Evolutionary conservation across 2,113 vertebrate species (phyloP), one percentile per base, ranked within the genome.

Genomic region (Menura novaehollandiae): DNA sequence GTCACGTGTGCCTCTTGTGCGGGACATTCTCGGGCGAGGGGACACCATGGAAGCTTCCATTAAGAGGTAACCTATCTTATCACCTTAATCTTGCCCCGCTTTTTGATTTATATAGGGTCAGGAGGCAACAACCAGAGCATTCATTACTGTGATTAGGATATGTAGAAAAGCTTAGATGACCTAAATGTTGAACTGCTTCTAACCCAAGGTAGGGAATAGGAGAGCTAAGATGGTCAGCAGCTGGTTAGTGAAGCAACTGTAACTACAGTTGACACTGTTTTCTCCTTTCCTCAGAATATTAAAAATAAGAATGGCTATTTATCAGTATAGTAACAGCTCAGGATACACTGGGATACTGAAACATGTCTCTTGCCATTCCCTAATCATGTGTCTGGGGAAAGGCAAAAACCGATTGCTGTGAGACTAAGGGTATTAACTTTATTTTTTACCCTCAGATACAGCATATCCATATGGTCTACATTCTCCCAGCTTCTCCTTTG

Each of bases 401-500:
- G 58, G 30, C 16, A 77, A 73, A 59, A 60, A 16, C 11, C 15
- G 37, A 10, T 55, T 74, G 39, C 39, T 76, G 33, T 1, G 6
- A 73, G 39, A 83, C 53, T 37, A n/a, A 72, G 20, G 11, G 13
- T 41, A n/a, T 19, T 37, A 43, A 16, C 15, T 72, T 49, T 24
- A 11, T 4, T 79, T 79, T 53, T 35, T 28, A 49, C 26, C 7
- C n/a, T 72, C 6, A n/a, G 15, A 58, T 18, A 37, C 15, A 71
- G 10, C 15, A 53, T 8, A 58, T 8, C 15, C 0, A 0, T 26
- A 26, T 52, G 27, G 30, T 27, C 35, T 46, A 4, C 20, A 24
- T 37, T 55, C 19, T 72, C 21, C 0, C 1, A 33, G n/a, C 16
- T 85, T 69, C 53, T 81, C 14, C 7, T 73, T 26, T 47, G 11